These are phyloP conservation scores for Thaumatotibia leucotreta DNA, from an alignment of 1,140 invertebrate species.

Conservation along the genomic window DNA sequence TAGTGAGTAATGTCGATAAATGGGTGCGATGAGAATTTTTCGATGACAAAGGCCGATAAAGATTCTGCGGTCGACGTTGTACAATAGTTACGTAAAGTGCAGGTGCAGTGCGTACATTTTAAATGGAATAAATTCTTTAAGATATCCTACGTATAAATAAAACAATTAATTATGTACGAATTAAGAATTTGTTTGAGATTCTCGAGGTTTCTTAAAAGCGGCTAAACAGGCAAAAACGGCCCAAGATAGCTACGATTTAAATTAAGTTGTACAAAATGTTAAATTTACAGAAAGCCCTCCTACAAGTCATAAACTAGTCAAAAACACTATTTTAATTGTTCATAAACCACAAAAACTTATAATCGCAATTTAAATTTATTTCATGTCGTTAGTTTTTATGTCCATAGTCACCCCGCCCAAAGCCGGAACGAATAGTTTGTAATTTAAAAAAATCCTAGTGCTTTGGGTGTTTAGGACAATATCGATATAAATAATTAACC, in stretches of 20 bases:
- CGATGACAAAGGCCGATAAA: constrained; percentile 20
- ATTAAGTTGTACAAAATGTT: no score
- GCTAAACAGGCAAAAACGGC: no score
- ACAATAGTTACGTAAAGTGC: constrained; percentile 8
- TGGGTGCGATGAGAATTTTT: constrained; percentile 29
- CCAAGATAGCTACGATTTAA: neutral
- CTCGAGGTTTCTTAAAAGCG: no score
- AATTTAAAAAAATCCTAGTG: constrained; percentile 37
- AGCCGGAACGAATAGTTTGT: neutral
- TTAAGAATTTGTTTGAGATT: no score
- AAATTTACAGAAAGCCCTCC: neutral
- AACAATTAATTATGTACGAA: no score
- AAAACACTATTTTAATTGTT: neutral
- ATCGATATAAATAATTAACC: no score
- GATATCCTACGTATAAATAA: no score
- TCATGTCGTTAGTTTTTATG: neutral
- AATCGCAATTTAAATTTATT: neutral
- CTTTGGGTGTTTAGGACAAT: constrained; percentile 20
- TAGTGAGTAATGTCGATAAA: constrained; percentile 37
- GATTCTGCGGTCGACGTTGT: constrained; percentile 25
- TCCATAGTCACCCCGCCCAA: neutral
- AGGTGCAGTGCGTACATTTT: neutral
- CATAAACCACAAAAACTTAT: neutral
- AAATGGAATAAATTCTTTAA: no score
- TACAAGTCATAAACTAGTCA: neutral